Conservation (phyloP, 2,113 vertebrate species). For the Chlorodrepanis virens region DNA sequence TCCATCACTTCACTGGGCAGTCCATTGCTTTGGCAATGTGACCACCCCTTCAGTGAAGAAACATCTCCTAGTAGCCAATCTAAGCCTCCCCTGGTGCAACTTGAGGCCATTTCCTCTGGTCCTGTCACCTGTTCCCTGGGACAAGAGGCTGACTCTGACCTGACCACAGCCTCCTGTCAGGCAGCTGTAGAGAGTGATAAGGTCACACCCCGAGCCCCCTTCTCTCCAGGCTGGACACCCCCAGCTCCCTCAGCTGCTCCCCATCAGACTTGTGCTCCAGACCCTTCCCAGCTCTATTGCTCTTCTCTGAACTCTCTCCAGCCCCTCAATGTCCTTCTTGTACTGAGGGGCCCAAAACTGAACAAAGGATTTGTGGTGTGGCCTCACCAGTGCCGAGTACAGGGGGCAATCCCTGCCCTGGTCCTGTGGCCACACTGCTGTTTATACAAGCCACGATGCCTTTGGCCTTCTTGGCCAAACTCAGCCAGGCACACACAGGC, state of each 20-base stretch:
- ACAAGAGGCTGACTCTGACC: background rate
- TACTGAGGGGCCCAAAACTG: background rate
- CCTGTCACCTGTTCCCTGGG: background rate
- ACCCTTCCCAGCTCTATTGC: fast-evolving
- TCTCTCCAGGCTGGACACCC: background rate
- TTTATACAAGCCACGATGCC: background rate
- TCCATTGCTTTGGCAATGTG: background rate
- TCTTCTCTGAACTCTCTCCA: fast-evolving
- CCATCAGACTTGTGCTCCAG: background rate
- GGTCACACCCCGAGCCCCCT: background rate
- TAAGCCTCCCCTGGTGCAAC: background rate
- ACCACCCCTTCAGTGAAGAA: background rate
- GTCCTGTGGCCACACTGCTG: background rate
- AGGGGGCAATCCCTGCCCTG: background rate
- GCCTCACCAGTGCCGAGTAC: background rate
- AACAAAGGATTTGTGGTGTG: background rate
- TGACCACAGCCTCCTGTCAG: background rate
- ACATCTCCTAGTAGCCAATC: background rate
- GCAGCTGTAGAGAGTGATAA: background rate
- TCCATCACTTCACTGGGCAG: background rate
- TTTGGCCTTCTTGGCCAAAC: background rate
- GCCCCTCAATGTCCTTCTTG: background rate
- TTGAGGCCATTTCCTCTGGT: background rate
- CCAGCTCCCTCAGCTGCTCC: background rate
- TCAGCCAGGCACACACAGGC: background rate